Evolutionary conservation across 2,797 vertebrate genomes (phyloP), one percentile per base, ranked within the genome.

Genomic region (Xerus rutilus): DNA sequence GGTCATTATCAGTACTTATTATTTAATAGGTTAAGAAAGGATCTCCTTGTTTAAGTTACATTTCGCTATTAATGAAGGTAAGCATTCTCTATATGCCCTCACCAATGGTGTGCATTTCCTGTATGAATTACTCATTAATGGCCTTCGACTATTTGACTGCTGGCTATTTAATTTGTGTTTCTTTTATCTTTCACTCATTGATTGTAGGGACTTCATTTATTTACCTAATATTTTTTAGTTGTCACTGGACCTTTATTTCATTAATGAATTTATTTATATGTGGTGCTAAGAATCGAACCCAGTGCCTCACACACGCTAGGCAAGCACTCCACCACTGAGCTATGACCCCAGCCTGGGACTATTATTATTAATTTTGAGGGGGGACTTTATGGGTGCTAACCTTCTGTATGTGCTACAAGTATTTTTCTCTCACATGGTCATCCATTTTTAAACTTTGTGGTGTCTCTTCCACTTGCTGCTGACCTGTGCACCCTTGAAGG

Each of bases 401-500:
- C 28, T 78, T 64, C 77, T 43, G 2, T 57, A 11, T 21, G 32
- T 64, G 43, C 28, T 45, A 0, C 65, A 64, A 89, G 59, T 2
- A 9, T 74, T 49, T 70, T n/a, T 76, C 59, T 94, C 72, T 87
- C 74, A 39, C 73, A 64, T 23, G 20, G 47, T 57, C 62, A 2
- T 20, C 25, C 57, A 32, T 92, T 81, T 59, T 85, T n/a, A 86
- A 15, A 73, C 35, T 18, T 28, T 86, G 67, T 64, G 64, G 11
- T n/a, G 28, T 95, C 79, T 90, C 86, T 96, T 54, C 89, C 95
- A 5, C 95, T 0, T 2, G 62, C 81, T 88, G 73, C 69, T 49
- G 82, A 70, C 95, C 13, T 85, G 32, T 96, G 65, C 87, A 35
- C 92, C 96, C 91, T 83, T 81, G 73, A 97, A 99, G 99, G 99